Evolutionary conservation across 2,888 invertebrate genomes (phyloP), one percentile per base, ranked within the genome.

Genomic region (Catonia carolina): DNA sequence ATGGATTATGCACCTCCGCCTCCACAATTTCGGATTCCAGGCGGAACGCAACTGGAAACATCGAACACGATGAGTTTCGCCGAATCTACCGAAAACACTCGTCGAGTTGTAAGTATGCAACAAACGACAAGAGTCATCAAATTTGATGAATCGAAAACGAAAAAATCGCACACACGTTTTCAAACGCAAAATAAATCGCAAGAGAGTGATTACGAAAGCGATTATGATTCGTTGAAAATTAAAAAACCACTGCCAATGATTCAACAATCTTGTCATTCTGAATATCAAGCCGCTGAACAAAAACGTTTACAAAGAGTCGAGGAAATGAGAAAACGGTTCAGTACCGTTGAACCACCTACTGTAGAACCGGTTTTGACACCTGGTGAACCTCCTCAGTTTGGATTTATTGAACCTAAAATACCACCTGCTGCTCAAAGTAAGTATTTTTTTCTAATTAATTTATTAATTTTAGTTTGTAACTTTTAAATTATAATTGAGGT

Each of bases 191-290:
- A 41, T 12, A 31, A 50, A 48, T 17, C 31, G 2, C 35, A 78
- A 14, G 84, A 84, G 65, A 83, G 82, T 53, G 84, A 85, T 65
- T 85, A 84, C 63, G 84, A 85, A 64, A 83, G 83, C 67, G 85
- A 85, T 65, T 74, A 80, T 4, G 85, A 85, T 59, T 72, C 75
- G 12, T 70, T 75, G 0, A 75, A 76, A 64, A 83, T 85, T 57
- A 78, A 77, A 47, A 55, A 59, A 4, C 84, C 84, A 14, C 37
- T 36, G n/a, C 22, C 35, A 45, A 59, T 64, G 17, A 61, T 63
- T 20, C 60, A 67, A 31, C 22, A 33, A 45, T 60, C 65, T 20
- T 61, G 63, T 20, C 60, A 67, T 27, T 47, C 64, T 27, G 69
- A 65, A 41, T 27, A 27, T 27, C 27, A 27, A 27, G 8, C 27